Evolutionary conservation across 2,113 vertebrate species (phyloP), one percentile per base, ranked within the genome.

Genomic region (Pterophyllum scalare): DNA sequence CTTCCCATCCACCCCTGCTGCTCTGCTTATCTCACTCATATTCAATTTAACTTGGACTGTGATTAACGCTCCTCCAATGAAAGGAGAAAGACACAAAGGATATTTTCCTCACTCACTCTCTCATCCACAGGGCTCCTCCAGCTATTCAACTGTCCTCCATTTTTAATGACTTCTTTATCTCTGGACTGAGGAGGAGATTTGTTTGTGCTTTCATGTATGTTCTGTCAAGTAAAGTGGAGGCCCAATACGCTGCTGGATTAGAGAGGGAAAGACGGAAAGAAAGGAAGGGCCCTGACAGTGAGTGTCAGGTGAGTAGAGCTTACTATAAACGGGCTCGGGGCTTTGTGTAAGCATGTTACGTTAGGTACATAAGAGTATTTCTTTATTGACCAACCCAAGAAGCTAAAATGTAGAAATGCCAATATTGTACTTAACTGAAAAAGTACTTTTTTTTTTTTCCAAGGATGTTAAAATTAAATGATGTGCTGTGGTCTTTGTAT

Each of bases 161-260:
- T 93, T 95, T 94, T 95, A 95, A 95, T 94, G 93, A 93, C 94
- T 95, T 92, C 92, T 94, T 94, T 95, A 95, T 96, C 94, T 91
- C 87, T 78, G 86, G 88, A 90, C 92, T 78, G 90, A 90, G 90
- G 80, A 91, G 89, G 90, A 91, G 88, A 91, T 94, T 94, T 94
- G 93, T 94, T 94, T 94, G 93, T 90, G 93, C 94, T 95, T 94
- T 94, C 85, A 92, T 92, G 90, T 94, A 90, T 65, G 85, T 84
- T 88, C 91, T 92, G 90, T 89, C 85, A 82, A 91, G 87, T 89
- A 77, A 89, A 93, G 92, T 88, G 87, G 88, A 75, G 87, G 90
- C 87, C 87, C 82, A 43, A 85, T 28, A 82, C 83, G 70, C 72
- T 12, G 83, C 64, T 46, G 92, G 91, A 93, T 94, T 94, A 94